Percentiles rank a stretch among this genome's conserved stretches.
These are phyloP conservation scores for Carcina quercana DNA, from an alignment of 2,888 invertebrate species.

Conservation along the genomic window DNA sequence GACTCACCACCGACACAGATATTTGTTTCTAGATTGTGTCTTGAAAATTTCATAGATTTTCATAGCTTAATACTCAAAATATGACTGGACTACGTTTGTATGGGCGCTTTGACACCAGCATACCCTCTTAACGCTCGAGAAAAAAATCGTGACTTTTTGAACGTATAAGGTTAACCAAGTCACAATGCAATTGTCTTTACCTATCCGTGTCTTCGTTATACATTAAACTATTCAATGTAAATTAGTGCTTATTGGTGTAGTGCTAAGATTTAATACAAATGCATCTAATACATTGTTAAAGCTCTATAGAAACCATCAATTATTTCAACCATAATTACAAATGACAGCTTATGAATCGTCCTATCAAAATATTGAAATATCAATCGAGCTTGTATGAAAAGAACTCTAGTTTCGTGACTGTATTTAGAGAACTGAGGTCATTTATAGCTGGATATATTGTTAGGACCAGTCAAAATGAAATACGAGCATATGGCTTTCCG, in stretches of 20 bases:
- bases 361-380: conserved; percentile 11
- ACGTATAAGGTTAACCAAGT: conserved; percentile 9
- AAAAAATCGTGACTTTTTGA: conserved; percentile 6
- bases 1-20: no score
- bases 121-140: conserved; percentile 3
- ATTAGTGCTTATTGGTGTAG: background rate
- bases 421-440: no score
- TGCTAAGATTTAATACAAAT: no score
- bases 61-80: no score
- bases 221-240: background rate
- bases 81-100: no score
- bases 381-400: background rate
- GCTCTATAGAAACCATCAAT: conserved; percentile 8
- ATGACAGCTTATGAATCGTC: conserved; percentile 11
- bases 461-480: conserved; percentile 1
- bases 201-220: background rate
- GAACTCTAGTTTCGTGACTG: no score
- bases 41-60: no score
- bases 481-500: conserved; percentile 1
- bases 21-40: no score
- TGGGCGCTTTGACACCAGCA: no score
- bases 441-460: no score
- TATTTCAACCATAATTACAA: conserved; percentile 13
- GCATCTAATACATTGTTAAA: no score
- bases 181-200: conserved; percentile 5